Evolutionary conservation across 2,797 vertebrate species (phyloP).

Genomic region (Falco cherrug): DNA sequence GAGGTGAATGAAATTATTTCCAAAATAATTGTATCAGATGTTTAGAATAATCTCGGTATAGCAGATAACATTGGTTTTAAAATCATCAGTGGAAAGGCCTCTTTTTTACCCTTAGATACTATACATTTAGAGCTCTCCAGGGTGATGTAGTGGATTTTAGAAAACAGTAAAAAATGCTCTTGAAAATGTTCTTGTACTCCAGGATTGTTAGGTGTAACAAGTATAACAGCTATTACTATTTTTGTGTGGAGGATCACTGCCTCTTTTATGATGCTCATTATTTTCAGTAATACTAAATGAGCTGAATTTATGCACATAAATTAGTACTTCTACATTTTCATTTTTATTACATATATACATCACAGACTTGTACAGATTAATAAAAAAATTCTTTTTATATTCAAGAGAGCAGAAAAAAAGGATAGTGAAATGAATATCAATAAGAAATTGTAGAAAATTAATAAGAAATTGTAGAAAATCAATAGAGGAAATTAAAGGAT

Average conservation of each 20-base stretch:
- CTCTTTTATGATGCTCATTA: constrained; percentile 24
- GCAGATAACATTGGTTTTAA: background rate
- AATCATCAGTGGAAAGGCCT: background rate
- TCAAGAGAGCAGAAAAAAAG: background rate
- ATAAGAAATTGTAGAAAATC: background rate
- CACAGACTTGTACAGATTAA: background rate
- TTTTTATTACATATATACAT: constrained; percentile 34
- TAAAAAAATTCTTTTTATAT: background rate
- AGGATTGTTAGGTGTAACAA: background rate
- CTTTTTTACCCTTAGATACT: background rate
- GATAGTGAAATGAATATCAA: background rate
- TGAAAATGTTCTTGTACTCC: background rate
- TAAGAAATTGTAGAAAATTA: constrained; percentile 4
- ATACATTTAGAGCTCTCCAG: background rate
- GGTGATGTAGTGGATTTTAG: background rate
- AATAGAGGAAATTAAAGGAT: constrained; percentile 14
- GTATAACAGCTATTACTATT: background rate
- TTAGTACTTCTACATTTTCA: constrained; percentile 15
- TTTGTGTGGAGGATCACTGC: background rate
- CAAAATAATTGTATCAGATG: background rate
- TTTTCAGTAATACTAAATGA: constrained; percentile 25
- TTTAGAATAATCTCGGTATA: background rate
- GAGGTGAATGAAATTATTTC: background rate
- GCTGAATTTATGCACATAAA: constrained; percentile 14
- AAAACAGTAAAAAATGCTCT: background rate